phyloP scores from a whole-genome alignment of 1,140 invertebrate species.

The Papilio machaon region DNA sequence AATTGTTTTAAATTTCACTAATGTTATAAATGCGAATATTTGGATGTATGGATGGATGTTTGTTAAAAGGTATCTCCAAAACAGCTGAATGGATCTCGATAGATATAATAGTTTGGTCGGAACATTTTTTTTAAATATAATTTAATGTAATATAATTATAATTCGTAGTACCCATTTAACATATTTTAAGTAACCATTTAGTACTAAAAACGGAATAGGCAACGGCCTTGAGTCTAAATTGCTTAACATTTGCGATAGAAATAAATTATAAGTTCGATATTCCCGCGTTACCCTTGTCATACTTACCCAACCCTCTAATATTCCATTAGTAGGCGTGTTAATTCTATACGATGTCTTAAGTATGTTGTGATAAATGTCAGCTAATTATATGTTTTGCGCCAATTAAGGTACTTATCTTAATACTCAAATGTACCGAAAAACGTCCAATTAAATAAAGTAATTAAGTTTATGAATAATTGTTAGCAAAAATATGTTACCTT shows the following conservation, averaged over 20 bases:
- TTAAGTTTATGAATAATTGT: too few species aligned
- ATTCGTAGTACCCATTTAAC: too few species aligned
- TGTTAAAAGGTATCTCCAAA: too few species aligned
- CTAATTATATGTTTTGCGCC: background rate
- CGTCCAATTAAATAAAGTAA: too few species aligned
- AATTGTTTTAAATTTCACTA: background rate
- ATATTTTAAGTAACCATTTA: background rate
- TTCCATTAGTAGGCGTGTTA: conserved; percentile 10
- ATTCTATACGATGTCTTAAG: background rate
- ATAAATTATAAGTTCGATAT: conserved; percentile 6
- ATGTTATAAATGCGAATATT: too few species aligned
- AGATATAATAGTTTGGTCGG: too few species aligned
- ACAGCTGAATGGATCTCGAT: too few species aligned
- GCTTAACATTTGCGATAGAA: background rate
- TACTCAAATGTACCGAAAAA: background rate
- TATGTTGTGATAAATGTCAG: conserved; percentile 15
- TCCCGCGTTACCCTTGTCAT: conserved; percentile 8
- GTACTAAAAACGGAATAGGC: background rate
- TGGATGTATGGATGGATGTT: too few species aligned
- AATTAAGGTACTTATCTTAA: background rate
- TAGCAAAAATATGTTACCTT: too few species aligned
- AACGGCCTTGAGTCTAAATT: background rate
- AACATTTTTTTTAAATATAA: too few species aligned
- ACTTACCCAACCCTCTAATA: background rate
- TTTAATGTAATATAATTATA: too few species aligned